Evolutionary conservation across 2,797 vertebrate genomes (phyloP), one percentile per base, ranked within the genome.

Genomic region (Danio tinwini): DNA sequence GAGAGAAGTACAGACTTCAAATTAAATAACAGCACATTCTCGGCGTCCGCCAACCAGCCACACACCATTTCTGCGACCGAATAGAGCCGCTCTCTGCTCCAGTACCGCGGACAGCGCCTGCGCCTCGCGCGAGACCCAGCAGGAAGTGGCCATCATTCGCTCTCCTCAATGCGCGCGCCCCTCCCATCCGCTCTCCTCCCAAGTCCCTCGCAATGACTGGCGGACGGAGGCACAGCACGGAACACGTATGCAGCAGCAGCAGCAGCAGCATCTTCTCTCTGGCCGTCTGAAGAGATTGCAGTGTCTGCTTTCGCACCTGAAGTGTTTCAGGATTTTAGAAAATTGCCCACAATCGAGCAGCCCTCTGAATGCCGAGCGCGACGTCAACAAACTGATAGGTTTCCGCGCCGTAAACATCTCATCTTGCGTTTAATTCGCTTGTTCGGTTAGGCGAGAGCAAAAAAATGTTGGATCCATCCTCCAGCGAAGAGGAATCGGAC

Each of bases 401-500:
- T 73, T 74, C 42, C 59, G 21, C 74, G 58, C 53, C 14, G 76
- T 45, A 44, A 76, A 68, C 21, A 75, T 7, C 78, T 37, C 53
- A 47, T 42, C 70, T 44, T 59, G 39, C 72, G 58, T 64, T 81
- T 45, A 44, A 76, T 75, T 84, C 76, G 85, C 85, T 82, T 74
- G 72, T 53, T 78, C 80, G 85, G 76, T 82, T 82, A 84, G 83
- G 78, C 65, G 58, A 76, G 72, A 76, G 80, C 90, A 90, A 93
- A 13, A 29, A 82, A 87, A 98, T 98, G 97, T 92, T 98, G 92
- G 97, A 98, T 90, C 97, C 97, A 82, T 98, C 97, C 91, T 98
- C 97, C 92, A 98, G 97, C 91, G 97, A 98, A 88, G 97, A 98
- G 87, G 97, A 98, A 90, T 97, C 97, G 50, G 97, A 98, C 87